A percentile compares a stretch with the other conserved stretches of the same genome.
Conservation (phyloP, 2,113 vertebrate species). For the Brachirus orientalis region DNA sequence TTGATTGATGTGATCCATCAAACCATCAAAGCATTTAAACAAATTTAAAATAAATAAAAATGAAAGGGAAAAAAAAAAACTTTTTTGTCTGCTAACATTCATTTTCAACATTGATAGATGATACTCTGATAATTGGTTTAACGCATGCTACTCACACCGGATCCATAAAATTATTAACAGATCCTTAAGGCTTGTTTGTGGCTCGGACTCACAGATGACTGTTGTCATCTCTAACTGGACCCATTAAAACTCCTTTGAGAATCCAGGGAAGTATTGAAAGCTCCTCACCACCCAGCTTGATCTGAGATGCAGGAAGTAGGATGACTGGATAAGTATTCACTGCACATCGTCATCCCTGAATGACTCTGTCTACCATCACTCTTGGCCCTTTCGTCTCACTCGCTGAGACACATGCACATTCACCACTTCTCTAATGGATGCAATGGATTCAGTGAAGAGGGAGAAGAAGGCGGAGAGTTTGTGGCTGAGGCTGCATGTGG, state of each 20-base stretch:
- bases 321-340: constrained; percentile 68
- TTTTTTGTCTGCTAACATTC: neutral
- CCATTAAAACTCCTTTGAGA: constrained; percentile 33
- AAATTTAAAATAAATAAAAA: neutral
- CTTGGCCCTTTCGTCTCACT: constrained; percentile 44
- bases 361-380: constrained; percentile 60
- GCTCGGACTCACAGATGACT: constrained; percentile 34
- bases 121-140: constrained; percentile 2
- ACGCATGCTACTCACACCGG: constrained; percentile 36
- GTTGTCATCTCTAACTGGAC: constrained; percentile 50
- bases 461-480: constrained; percentile 5
- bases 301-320: constrained; percentile 60
- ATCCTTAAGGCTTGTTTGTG: constrained; percentile 36
- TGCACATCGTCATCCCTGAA: constrained; percentile 60
- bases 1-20: too few species aligned
- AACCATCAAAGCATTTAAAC: neutral
- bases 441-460: constrained; percentile 28
- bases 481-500: constrained; percentile 14
- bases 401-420: constrained; percentile 40
- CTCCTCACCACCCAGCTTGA: constrained; percentile 47
- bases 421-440: constrained; percentile 42
- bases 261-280: constrained; percentile 41
- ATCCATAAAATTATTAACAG: constrained; percentile 31
- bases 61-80: neutral
- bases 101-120: constrained; percentile 2